Conservation (phyloP, 2,797 vertebrate species). For the Helostoma temminkii region DNA sequence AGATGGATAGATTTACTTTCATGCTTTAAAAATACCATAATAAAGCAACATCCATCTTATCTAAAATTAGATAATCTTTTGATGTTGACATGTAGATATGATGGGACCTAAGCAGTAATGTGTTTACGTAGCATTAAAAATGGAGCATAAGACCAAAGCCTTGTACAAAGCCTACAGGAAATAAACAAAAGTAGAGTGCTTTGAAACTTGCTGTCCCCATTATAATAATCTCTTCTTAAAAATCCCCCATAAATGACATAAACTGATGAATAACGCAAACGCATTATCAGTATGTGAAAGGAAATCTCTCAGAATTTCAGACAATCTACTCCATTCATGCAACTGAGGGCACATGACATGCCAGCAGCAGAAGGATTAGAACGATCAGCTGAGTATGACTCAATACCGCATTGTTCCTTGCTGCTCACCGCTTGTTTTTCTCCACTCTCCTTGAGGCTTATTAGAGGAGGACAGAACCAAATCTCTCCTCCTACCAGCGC, state of each 20-base stretch:
- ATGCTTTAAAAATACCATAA: background rate
- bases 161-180: constrained; percentile 29
- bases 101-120: background rate
- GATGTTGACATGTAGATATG: background rate
- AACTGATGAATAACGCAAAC: constrained; percentile 65
- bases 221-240: too few relatives aligned
- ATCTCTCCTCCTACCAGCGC: constrained; percentile 60
- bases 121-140: background rate
- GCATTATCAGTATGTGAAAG: constrained; percentile 64
- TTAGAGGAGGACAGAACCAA: constrained; percentile 74
- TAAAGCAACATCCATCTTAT: background rate
- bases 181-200: constrained; percentile 24
- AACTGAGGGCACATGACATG: constrained; percentile 79
- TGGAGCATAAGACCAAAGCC: background rate
- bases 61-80: background rate
- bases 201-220: background rate
- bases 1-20: constrained; percentile 1
- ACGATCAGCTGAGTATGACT: constrained; percentile 83
- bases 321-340: constrained; percentile 85
- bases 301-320: constrained; percentile 70
- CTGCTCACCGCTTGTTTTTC: constrained; percentile 75
- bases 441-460: constrained; percentile 73
- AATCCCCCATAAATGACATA: constrained; percentile 38
- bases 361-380: constrained; percentile 81
- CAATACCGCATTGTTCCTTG: constrained; percentile 85